These are phyloP conservation scores for Crotalus tigris DNA, from an alignment of 2,113 vertebrate species.

Conservation along the genomic window DNA sequence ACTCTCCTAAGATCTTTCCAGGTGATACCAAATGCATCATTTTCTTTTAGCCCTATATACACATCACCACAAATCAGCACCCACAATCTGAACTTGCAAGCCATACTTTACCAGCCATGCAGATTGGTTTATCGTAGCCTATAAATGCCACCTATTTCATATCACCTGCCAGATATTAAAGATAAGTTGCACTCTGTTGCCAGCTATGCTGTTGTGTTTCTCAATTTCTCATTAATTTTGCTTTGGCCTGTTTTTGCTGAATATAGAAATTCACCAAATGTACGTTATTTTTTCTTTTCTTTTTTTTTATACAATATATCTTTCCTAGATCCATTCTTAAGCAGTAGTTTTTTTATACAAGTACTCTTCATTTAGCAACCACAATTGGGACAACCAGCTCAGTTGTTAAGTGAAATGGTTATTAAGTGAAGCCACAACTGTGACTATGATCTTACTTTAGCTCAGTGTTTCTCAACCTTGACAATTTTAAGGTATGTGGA, in stretches of 20 bases:
- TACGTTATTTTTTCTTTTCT: background rate
- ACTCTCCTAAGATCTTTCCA: constrained; percentile 5
- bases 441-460: background rate
- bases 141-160: background rate
- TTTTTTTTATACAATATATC: background rate
- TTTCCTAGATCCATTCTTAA: background rate
- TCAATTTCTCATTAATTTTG: background rate
- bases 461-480: background rate
- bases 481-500: too few species aligned
- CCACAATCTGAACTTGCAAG: background rate
- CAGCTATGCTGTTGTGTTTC: background rate
- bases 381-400: background rate
- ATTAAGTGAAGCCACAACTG: background rate
- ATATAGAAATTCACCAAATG: background rate
- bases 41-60: background rate
- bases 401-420: background rate
- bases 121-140: background rate
- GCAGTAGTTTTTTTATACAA: background rate
- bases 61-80: background rate
- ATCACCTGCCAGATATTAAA: background rate
- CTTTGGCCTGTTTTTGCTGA: background rate
- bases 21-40: background rate
- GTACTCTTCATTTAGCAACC: background rate
- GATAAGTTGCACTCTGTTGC: background rate
- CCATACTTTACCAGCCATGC: background rate